These are phyloP conservation scores for Brachymystax lenok DNA, from an alignment of 2,797 vertebrate genomes.

Conservation along the genomic window DNA sequence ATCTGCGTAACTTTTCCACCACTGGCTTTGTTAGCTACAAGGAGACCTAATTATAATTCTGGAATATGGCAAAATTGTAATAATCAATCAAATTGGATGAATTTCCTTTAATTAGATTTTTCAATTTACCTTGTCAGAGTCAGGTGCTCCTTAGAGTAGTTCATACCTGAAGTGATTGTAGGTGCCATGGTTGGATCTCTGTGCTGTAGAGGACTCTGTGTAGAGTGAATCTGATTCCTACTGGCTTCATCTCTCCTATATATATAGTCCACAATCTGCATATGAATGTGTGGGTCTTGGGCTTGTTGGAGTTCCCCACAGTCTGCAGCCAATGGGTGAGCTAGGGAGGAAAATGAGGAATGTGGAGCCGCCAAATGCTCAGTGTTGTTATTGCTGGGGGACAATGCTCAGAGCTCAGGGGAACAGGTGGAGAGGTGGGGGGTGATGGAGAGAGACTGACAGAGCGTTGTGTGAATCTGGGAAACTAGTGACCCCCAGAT, in stretches of 20 bases:
- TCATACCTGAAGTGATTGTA: constrained; percentile 36
- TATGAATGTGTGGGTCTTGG: constrained; percentile 76
- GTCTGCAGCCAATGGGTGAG: constrained; percentile 75
- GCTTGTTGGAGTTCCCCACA: constrained; percentile 81
- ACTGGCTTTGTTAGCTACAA: constrained; percentile 31
- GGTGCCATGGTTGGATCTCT: constrained; percentile 58
- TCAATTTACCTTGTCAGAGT: constrained; percentile 55
- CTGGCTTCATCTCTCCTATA: constrained; percentile 54
- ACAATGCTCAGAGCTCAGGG: constrained; percentile 28
- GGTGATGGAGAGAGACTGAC: constrained; percentile 14
- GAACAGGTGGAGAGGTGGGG: constrained; percentile 40
- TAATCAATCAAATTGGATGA: no score
- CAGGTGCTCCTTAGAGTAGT: constrained; percentile 44
- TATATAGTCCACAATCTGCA: constrained; percentile 72
- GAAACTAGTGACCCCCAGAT: constrained; percentile 33
- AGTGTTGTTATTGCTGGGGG: constrained; percentile 32
- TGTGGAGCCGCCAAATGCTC: constrained; percentile 35
- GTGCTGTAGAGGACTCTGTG: constrained; percentile 35
- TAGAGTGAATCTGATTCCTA: constrained; percentile 29
- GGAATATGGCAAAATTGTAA: neutral
- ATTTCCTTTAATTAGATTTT: no score
- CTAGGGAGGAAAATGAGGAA: constrained; percentile 29
- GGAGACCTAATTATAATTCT: constrained; percentile 39
- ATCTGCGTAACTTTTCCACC: constrained; percentile 44
- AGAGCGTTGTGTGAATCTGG: constrained; percentile 25